phyloP scores from a whole-genome alignment of 2,888 invertebrate genomes.

The Ceramica pisi region DNA sequence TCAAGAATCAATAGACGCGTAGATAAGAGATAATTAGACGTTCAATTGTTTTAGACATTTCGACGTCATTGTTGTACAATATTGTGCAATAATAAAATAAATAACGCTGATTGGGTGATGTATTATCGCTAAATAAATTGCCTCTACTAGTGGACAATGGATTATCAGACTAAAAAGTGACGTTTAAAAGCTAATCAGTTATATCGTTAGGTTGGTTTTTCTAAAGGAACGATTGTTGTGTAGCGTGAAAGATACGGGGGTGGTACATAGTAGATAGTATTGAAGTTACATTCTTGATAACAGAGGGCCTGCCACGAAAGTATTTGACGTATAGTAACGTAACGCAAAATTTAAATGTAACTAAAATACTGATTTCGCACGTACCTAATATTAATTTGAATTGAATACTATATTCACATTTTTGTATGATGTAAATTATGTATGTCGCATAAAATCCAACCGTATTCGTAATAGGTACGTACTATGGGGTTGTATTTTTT shows the following conservation, averaged over 20 bases:
- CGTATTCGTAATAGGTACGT: too few species aligned
- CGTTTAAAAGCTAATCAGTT: not conserved
- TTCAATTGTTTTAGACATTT: conserved; percentile 18
- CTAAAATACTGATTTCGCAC: too few species aligned
- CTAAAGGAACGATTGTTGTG: not conserved
- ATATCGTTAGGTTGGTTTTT: not conserved
- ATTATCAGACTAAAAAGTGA: conserved; percentile 13
- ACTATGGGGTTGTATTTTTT: too few species aligned
- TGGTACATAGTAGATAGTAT: not conserved
- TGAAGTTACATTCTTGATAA: not conserved
- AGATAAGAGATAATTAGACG: not conserved
- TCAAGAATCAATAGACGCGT: not conserved
- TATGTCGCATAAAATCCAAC: too few species aligned
- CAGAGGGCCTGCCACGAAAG: not conserved
- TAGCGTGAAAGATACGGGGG: not conserved
- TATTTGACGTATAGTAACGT: too few species aligned
- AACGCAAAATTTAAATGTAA: too few species aligned
- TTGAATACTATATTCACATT: too few species aligned
- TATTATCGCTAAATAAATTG: conserved; percentile 8
- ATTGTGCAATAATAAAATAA: conserved; percentile 35
- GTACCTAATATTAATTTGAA: too few species aligned
- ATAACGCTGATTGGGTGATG: conserved; percentile 12
- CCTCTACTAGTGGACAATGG: not conserved
- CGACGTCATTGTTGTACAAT: conserved; percentile 22
- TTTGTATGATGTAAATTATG: too few species aligned